Base-by-base conservation (phyloP, 2,797 vertebrate genomes). In the Tympanoctomys barrerae region DNA sequence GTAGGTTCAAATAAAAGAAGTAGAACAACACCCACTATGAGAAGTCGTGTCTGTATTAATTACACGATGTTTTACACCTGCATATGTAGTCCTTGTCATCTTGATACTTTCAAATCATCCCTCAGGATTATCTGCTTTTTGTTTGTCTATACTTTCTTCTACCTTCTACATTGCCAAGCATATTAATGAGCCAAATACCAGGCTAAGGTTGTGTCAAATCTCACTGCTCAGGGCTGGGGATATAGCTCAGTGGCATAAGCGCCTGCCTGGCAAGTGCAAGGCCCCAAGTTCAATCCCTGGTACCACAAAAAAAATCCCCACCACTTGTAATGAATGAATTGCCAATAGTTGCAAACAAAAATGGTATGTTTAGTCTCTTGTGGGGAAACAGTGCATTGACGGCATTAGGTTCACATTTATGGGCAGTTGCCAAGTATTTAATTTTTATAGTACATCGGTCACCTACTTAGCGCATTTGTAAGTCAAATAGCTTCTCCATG, bases 401-500 rank as follows among this genome's bases (percentile, higher is more conserved):
- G 59, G 86, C 70, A 89, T 94, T 87, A 46, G 33, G 73, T 5
- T 89, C 36, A n/a, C 80, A 79, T 82, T 91, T 57, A 49, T 2
- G 49, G 10, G 49, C 49, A 49, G 49, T 49, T 10, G 49, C 49
- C 49, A 49, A 49, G 49, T 49, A 10, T 49, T 96, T 28, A 87
- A 71, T 79, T 95, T 49, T 84, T 70, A 84, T 52, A 39, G 28
- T 62, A 31, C 42, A 59, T 4, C 79, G 52, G 26, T 79, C 11
- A 81, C 91, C 92, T 94, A 86, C 52, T 95, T 92, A 59, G 31
- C 49, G 24, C 54, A 62, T 49, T 84, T 81, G 24, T 77, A 87
- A 62, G 7, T 85, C 52, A 70, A 91, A 70, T 70, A 83, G 62
- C 66, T 80, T 93, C 92, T 81, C 36, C 3, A 68, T 66, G 12